A percentile compares a stretch with the other conserved stretches of the same genome.
phyloP scores from a whole-genome alignment of 1,140 invertebrate species.

The Scylla paramamosain region DNA sequence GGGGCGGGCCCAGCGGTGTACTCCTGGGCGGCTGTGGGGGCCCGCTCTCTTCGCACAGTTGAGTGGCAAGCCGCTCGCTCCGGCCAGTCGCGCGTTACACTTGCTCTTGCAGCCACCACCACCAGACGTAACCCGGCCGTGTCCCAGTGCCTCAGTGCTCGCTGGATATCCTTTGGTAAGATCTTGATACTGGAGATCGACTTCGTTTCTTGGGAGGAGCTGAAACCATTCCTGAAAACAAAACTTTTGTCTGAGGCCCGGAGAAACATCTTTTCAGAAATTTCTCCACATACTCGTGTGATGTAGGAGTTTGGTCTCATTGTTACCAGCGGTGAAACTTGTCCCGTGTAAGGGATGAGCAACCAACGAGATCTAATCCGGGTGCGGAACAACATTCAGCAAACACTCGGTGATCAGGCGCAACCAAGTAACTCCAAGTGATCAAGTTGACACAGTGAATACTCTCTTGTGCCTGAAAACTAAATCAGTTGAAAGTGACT shows the following conservation, averaged over 20 bases:
- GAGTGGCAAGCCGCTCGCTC: constrained; percentile 75
- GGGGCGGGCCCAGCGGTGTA: constrained; percentile 40
- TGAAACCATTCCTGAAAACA: not conserved
- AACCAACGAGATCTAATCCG: constrained; percentile 53
- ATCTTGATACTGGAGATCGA: not conserved
- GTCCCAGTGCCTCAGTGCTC: constrained; percentile 61
- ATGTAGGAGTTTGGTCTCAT: not conserved
- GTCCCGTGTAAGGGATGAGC: constrained; percentile 54
- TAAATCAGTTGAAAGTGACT: constrained; percentile 35
- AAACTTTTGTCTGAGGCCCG: not conserved
- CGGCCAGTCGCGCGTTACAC: constrained; percentile 74
- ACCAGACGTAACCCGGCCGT: constrained; percentile 48
- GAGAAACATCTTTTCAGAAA: not conserved
- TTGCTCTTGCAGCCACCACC: constrained; percentile 64
- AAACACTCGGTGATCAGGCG: constrained; percentile 37
- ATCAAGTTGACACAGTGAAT: constrained; percentile 49
- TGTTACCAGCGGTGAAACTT: constrained; percentile 33
- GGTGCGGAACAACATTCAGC: constrained; percentile 43
- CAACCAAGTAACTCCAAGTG: constrained; percentile 48
- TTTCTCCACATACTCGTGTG: constrained; percentile 27
- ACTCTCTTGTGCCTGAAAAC: constrained; percentile 12
- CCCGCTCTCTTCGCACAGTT: constrained; percentile 71
- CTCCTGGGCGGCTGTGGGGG: constrained; percentile 62
- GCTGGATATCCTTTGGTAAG: constrained; percentile 61
- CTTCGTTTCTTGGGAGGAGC: constrained; percentile 35